Percentiles rank a stretch among this genome's conserved stretches.
Evolutionary conservation across 1,140 invertebrate genomes (phyloP).

Genomic region (Sitobion miscanthi): DNA sequence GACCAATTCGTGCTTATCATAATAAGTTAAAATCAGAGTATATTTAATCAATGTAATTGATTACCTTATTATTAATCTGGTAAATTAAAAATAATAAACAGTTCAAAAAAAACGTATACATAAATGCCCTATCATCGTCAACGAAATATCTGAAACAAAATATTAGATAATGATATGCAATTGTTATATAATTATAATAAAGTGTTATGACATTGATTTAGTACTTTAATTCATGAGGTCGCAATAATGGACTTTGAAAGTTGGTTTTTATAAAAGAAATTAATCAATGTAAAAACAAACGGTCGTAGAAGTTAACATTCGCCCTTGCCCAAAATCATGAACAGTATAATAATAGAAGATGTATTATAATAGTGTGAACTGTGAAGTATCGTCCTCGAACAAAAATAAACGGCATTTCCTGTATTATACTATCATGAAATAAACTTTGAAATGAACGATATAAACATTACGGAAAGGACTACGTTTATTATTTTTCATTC

Average conservation of each 20-base stretch:
- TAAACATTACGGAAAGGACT: not conserved
- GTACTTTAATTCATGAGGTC: not conserved
- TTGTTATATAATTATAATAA: not conserved
- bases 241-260: conserved; percentile 9
- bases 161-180: conserved; percentile 1
- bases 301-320: not conserved
- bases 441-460: conserved; percentile 10
- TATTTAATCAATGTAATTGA: not conserved
- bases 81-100: not conserved
- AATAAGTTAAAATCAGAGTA: not conserved
- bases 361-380: not conserved
- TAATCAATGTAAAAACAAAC: conserved; percentile 25
- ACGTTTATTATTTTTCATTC: not conserved
- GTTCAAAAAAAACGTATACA: not conserved
- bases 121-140: not conserved
- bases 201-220: not conserved
- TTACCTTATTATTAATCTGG: not conserved
- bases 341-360: not conserved
- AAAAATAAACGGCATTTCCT: conserved; percentile 21
- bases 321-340: conserved; percentile 29
- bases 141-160: not conserved
- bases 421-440: not conserved
- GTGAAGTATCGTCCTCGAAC: not conserved
- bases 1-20: not conserved
- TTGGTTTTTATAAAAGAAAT: not conserved